Conservation (phyloP, 2,888 invertebrate species). For the Machimus atricapillus region DNA sequence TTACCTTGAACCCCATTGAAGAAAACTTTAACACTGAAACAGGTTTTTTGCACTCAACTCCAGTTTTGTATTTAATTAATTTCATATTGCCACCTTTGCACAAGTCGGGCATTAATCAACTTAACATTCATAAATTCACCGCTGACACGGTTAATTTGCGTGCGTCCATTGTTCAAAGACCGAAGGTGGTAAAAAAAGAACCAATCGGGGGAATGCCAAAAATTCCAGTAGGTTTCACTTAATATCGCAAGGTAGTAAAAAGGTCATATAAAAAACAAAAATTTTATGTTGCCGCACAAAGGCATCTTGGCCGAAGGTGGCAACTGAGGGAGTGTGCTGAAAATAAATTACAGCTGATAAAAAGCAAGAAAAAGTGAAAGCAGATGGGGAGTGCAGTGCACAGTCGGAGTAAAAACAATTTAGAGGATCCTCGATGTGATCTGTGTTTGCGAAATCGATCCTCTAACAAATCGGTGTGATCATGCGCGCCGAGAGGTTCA, state of each 20-base stretch:
- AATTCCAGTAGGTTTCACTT: background rate
- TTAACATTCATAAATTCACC: background rate
- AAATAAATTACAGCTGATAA: background rate
- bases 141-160: background rate
- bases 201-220: background rate
- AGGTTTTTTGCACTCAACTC: background rate
- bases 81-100: background rate
- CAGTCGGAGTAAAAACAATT: background rate
- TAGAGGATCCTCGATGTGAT: background rate
- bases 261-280: background rate
- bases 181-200: background rate
- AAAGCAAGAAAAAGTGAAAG: background rate
- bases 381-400: background rate
- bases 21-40: background rate
- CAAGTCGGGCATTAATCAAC: background rate
- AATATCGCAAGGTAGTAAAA: background rate
- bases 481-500: background rate
- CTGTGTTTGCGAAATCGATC: background rate
- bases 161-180: background rate
- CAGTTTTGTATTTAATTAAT: background rate
- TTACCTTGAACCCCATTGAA: background rate
- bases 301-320: background rate
- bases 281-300: background rate
- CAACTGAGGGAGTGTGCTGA: background rate
- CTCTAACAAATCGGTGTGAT: background rate